These are phyloP conservation scores for Andinoacara biseriatus DNA, from an alignment of 2,113 vertebrate species.

Conservation along the genomic window DNA sequence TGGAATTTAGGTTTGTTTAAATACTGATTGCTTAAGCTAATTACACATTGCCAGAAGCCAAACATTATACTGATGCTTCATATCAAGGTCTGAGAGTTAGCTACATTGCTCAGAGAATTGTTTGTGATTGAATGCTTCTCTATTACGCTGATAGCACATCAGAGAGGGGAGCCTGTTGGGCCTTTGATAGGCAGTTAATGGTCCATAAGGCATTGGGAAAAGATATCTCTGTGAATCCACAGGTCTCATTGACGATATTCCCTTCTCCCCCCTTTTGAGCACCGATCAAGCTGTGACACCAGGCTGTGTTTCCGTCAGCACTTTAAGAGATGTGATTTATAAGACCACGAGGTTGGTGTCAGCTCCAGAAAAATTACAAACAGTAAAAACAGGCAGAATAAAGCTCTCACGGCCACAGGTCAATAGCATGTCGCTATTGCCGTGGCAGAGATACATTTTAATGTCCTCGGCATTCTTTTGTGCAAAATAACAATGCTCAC, in stretches of 20 bases:
- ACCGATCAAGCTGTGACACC: conserved; percentile 56
- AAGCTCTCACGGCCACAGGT: conserved; percentile 80
- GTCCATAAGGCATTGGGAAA: conserved; percentile 77
- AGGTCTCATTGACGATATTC: conserved; percentile 76
- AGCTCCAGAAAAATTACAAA: conserved; percentile 90
- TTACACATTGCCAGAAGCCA: neutral
- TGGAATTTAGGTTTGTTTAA: neutral
- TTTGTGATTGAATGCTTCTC: conserved; percentile 65
- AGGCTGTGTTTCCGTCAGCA: conserved; percentile 77
- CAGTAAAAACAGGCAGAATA: conserved; percentile 87
- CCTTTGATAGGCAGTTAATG: conserved; percentile 83
- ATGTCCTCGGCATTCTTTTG: conserved; percentile 84
- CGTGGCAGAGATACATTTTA: conserved; percentile 87
- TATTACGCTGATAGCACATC: conserved; percentile 79
- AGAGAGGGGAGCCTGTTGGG: conserved; percentile 71
- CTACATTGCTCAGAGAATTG: conserved; percentile 33
- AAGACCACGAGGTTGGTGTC: conserved; percentile 80
- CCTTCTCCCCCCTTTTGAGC: conserved; percentile 53
- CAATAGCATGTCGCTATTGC: conserved; percentile 87
- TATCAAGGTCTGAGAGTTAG: conserved; percentile 2
- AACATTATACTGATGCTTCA: conserved; percentile 15
- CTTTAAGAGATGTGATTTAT: conserved; percentile 92
- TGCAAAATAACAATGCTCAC: conserved; percentile 64
- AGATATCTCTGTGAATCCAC: conserved; percentile 82
- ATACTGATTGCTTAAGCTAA: neutral